A percentile compares a stretch with the other conserved stretches of the same genome.
These are phyloP conservation scores for Machimus rusticus DNA, from an alignment of 2,888 invertebrate genomes.

Conservation along the genomic window DNA sequence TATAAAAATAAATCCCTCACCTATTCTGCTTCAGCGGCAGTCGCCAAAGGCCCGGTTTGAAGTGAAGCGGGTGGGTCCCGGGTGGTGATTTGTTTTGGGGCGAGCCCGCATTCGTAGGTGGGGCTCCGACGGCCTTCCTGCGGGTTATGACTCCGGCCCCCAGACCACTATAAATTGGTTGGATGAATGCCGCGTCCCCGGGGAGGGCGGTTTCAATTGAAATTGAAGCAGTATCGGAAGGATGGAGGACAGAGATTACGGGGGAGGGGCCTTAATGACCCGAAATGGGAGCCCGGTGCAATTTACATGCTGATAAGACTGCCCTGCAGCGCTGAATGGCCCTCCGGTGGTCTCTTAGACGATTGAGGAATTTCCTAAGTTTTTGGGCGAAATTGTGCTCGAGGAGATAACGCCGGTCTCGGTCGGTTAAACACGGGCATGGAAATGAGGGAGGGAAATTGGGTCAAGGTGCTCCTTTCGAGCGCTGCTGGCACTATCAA, in stretches of 20 bases:
- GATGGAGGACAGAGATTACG: neutral
- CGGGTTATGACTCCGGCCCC: neutral
- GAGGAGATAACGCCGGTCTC: neutral
- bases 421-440: neutral
- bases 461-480: neutral
- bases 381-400: neutral
- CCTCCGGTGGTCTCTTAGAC: neutral
- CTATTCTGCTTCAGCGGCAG: neutral
- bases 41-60: neutral
- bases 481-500: neutral
- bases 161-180: neutral
- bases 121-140: neutral
- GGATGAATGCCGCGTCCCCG: neutral
- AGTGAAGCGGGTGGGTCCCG: neutral
- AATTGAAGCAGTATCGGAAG: neutral
- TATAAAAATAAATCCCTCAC: neutral
- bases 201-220: neutral
- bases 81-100: neutral
- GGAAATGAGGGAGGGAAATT: neutral
- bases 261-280: neutral
- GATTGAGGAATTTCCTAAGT: neutral
- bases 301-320: neutral
- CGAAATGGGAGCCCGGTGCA: neutral
- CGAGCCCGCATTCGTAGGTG: neutral
- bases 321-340: neutral